Conservation (phyloP, 2,888 invertebrate genomes). For the Drosophila dives region DNA sequence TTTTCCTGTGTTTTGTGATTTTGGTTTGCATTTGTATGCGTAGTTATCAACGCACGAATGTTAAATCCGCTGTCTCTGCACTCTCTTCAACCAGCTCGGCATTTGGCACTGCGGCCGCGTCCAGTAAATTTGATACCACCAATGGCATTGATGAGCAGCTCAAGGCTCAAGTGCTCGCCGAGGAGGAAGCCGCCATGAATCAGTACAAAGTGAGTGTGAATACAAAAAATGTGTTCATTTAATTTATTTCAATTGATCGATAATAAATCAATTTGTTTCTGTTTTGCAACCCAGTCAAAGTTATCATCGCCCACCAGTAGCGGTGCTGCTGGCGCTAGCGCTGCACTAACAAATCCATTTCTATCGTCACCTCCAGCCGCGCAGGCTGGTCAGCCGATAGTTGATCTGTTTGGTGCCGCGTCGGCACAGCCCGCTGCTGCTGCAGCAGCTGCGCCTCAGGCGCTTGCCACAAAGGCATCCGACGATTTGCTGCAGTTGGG, state of each 20-base stretch:
- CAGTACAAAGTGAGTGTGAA: slow-evolving; percentile 93
- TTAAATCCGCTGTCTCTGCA: slow-evolving; percentile 94
- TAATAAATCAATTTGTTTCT: slow-evolving; percentile 27
- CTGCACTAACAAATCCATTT: slow-evolving; percentile 93
- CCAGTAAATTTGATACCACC: slow-evolving; percentile 89
- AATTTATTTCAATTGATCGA: slow-evolving; percentile 10
- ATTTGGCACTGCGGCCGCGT: slow-evolving; percentile 93
- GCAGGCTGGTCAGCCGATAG: slow-evolving; percentile 87
- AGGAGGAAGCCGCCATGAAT: slow-evolving; percentile 98
- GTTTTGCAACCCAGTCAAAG: slow-evolving; percentile 87
- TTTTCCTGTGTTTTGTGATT: slow-evolving; percentile 33
- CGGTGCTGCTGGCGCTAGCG: slow-evolving; percentile 85
- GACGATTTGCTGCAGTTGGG: slow-evolving; percentile 95
- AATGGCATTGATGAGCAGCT: slow-evolving; percentile 94
- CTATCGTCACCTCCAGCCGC: slow-evolving; percentile 89
- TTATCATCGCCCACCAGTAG: slow-evolving; percentile 91
- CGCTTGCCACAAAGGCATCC: slow-evolving; percentile 88
- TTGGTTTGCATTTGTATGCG: slow-evolving; percentile 69
- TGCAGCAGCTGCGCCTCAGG: slow-evolving; percentile 84
- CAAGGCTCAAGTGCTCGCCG: slow-evolving; percentile 94
- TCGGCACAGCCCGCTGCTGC: slow-evolving; percentile 82
- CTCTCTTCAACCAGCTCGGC: slow-evolving; percentile 94
- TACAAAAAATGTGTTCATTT: slow-evolving; percentile 2
- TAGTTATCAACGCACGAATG: slow-evolving; percentile 93
- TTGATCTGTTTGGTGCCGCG: slow-evolving; percentile 90